Evolutionary conservation across 2,113 vertebrate genomes (phyloP).

Genomic region (Macrotis lagotis): DNA sequence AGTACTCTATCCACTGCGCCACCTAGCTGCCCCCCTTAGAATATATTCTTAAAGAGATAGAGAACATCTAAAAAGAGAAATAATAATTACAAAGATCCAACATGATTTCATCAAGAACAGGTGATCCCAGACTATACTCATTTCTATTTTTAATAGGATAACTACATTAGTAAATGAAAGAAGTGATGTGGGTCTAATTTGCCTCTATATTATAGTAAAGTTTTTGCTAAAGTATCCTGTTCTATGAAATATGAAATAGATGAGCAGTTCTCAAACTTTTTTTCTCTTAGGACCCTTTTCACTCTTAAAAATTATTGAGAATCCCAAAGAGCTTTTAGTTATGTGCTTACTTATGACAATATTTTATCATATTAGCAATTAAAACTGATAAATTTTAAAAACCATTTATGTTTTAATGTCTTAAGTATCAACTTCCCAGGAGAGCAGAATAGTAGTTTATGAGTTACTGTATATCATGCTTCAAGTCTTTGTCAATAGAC

Average conservation of each 20-base stretch:
- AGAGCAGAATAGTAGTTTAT: neutral
- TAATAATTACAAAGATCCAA: neutral
- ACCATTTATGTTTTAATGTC: neutral
- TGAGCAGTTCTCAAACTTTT: neutral
- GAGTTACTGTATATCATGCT: neutral
- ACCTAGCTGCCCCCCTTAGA: too few species aligned
- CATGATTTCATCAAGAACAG: neutral
- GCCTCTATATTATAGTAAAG: neutral
- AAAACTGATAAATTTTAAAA: neutral
- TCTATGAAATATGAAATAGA: neutral
- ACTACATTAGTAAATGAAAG: neutral
- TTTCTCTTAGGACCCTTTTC: neutral
- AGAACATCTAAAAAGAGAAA: neutral
- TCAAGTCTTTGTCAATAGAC: neutral
- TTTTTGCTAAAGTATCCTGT: neutral
- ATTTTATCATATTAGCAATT: neutral
- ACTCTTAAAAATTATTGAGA: neutral
- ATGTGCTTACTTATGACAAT: neutral
- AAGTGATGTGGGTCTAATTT: neutral
- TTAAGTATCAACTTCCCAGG: neutral
- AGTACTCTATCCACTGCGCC: too few species aligned
- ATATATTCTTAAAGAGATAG: neutral
- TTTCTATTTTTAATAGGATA: neutral
- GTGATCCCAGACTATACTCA: neutral
- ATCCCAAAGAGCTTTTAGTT: neutral